Base-by-base conservation (phyloP, 2,888 invertebrate genomes). In the Limnephilus marmoratus region DNA sequence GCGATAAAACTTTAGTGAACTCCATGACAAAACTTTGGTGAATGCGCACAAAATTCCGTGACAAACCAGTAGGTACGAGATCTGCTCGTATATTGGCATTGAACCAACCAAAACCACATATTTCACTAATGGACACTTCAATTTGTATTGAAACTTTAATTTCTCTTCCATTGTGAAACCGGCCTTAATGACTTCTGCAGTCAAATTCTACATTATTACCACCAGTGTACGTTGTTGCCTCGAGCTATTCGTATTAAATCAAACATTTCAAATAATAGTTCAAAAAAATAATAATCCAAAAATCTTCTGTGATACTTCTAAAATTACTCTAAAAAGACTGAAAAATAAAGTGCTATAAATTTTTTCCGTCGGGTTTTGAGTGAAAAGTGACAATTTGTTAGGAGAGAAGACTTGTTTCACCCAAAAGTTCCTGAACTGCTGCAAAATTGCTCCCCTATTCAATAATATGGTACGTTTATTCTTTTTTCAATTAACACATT, bases 401-500 rank as follows among this genome's bases (percentile, higher is more conserved):
- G n/a, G 2, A 24, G 24, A 68, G 68, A 68, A 68, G 53, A n/a
- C 24, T 9, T 68, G 1, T 68, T 68, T 68, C 11, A 29, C 29
- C 13, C 31, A 37, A 53, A 85, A 90, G 49, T 53, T 85, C 41
- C 45, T 37, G 82, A 86, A 37, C 86, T 24, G 68, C 49, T 45
- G 37, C 80, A 92, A 92, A 86, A 92, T 92, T 90, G 80, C 92
- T n/a, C 92, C 92, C 49, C 80, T 34, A 18, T 90, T 89, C 53
- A 91, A 91, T 89, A 92, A 91, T 89, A 92, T 92, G 92, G 92
- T 92, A 92, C 86, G 92, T 86, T 92, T 34, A 90, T 92, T 92
- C 90, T 68, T 90, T 68, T 86, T 85, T 37, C 37, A 85, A 37
- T 85, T 85, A 37, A 85, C n/a, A n/a, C n/a, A n/a, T n/a, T n/a